Base-by-base conservation (phyloP, 2,113 vertebrate genomes). In the Procavia capensis region DNA sequence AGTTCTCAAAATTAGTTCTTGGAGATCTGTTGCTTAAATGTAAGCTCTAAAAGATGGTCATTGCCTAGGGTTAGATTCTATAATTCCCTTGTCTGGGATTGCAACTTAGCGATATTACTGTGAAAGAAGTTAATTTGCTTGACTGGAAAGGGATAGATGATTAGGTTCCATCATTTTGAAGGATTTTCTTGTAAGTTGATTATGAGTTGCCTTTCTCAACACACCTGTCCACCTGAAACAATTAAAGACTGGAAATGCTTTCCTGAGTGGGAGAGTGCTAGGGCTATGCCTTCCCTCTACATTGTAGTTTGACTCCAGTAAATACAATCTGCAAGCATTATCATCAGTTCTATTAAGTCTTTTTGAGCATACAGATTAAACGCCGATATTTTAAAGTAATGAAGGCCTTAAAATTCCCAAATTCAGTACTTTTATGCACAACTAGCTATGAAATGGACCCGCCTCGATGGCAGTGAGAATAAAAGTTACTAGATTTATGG, bases 1-100 rank as follows among this genome's bases (percentile, higher is more conserved):
- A 94, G 95, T 93, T 54, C 59, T 95, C 75, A 91, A 96, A 96
- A 98, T 97, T 92, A 96, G 96, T 98, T 97, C 83, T 92, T 91
- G 36, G 86, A 90, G 80, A 96, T 84, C 57, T 91, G 72, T 95
- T 95, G 88, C 94, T 95, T 95, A 95, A 95, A 94, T 72, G 89
- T 94, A 85, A 97, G 89, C 83, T 96, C 83, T 94, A 93, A 96
- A 97, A 93, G 85, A 95, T 95, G 79, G 66, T 85, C 85, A 95
- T 68, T 94, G 95, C 91, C 96, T 97, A 96, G 91, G 96, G 95
- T 97, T 95, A 97, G 96, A 90, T 89, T 96, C 64, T 93, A 85
- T 95, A 97, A 97, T 97, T 96, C 95, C 92, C 92, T 91, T 81
- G 54, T 89, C 90, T 27, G 94, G 96, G 83, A 84, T 95, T 95